Conservation (phyloP, 2,113 vertebrate genomes). For the Fulica atra region DNA sequence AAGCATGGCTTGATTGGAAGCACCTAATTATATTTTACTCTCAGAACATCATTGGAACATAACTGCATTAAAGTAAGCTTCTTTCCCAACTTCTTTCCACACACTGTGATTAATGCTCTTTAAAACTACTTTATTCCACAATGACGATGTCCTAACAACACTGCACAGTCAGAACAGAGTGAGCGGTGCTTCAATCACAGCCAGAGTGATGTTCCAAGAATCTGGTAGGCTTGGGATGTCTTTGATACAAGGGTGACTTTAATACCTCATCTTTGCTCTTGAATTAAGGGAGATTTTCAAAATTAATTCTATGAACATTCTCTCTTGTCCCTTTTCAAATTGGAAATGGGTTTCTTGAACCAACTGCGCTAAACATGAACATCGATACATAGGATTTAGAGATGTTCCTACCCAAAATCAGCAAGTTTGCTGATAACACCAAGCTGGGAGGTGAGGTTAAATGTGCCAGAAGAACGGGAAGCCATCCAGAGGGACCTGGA, state of each 20-base stretch:
- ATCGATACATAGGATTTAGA: accelerated
- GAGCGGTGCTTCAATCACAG: not conserved
- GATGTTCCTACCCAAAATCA: not conserved
- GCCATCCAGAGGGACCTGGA: too few species aligned
- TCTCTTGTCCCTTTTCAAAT: not conserved
- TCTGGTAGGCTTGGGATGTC: not conserved
- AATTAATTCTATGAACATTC: not conserved
- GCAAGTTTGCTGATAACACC: too few species aligned
- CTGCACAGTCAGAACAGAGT: not conserved
- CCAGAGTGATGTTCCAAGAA: not conserved
- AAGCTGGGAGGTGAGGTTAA: too few species aligned
- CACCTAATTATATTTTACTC: not conserved
- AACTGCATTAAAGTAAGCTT: not conserved
- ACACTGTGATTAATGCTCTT: not conserved
- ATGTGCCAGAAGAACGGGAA: too few species aligned
- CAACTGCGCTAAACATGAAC: not conserved
- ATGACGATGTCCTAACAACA: accelerated
- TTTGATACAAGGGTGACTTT: not conserved
- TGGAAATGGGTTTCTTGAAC: not conserved
- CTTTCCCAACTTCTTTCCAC: not conserved
- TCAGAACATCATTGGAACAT: not conserved
- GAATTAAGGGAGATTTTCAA: not conserved
- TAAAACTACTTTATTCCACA: not conserved
- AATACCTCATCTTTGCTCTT: not conserved
- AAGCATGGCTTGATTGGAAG: not conserved